Base-by-base conservation (phyloP, 2,113 vertebrate genomes). In the Mesembrinibis cayennensis region DNA sequence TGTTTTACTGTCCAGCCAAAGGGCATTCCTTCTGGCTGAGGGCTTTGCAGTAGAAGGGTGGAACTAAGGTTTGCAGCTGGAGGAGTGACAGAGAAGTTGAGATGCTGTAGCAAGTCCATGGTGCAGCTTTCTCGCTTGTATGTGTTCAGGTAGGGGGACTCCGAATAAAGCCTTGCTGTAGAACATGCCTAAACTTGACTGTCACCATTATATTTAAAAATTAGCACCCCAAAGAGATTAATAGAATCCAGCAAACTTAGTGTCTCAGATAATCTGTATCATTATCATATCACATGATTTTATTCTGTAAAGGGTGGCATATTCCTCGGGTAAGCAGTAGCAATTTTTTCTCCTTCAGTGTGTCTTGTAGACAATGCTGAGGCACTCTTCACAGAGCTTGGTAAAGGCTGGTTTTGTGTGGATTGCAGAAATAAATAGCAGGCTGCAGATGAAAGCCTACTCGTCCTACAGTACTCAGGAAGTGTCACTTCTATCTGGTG, bases 381-480 rank as follows among this genome's bases (percentile, higher is more conserved):
- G 36, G 15, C 47, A 80, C 49, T 90, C 65, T 79, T 82, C 62
- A 72, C 36, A 69, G 82, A 73, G 53, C 62, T 69, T 40, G 40
- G 36, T 65, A 74, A 89, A 44, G 44, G 82, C 40, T 86, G 53
- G 40, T 88, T 72, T 80, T 82, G 44, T 52, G 23, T 10, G 50
- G 42, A 86, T 36, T 73, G 32, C 26, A 71, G 59, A 94, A 94
- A 83, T 55, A 83, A 89, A 88, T 30, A 92, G 69, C 36, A 89
- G 47, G 36, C 61, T 95, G 74, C 59, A 92, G 59, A 93, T 50
- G 79, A 96, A 92, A 93, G 67, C n/a, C 81, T 92, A 36, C 50
- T 71, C 61, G 74, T 91, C 87, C 52, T 40, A 47, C 63, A 70
- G 27, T 32, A 90, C 27, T 76, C 34, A 29, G 42, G 52, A 81